These are phyloP conservation scores for Lypha dubia DNA, from an alignment of 2,888 invertebrate genomes.

Conservation along the genomic window DNA sequence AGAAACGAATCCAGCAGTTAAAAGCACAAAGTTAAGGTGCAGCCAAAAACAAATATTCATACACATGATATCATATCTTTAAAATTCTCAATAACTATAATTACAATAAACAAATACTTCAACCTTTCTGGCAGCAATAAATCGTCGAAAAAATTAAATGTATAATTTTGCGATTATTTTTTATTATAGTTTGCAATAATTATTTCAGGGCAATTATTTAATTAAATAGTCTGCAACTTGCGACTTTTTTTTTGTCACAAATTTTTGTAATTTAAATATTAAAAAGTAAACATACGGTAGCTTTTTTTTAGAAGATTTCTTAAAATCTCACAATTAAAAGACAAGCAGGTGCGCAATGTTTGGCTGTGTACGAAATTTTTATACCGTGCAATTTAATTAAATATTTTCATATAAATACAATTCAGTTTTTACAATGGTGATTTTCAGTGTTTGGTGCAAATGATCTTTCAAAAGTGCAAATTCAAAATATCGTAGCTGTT, in stretches of 20 bases:
- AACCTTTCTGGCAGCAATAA: not conserved
- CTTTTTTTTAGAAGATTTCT: not conserved
- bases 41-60: not conserved
- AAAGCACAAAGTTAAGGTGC: constrained; percentile 8
- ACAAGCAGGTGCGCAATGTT: not conserved
- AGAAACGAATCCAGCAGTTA: not conserved
- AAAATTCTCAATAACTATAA: constrained; percentile 26
- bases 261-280: constrained; percentile 19
- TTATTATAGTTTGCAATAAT: constrained; percentile 25
- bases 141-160: constrained; percentile 6
- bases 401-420: too few species aligned
- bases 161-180: not conserved
- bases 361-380: not conserved
- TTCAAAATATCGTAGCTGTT: too few species aligned
- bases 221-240: constrained; percentile 4
- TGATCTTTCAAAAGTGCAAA: too few species aligned
- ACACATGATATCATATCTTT: not conserved
- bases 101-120: constrained; percentile 24
- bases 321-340: not conserved
- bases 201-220: constrained; percentile 15
- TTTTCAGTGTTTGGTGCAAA: too few species aligned
- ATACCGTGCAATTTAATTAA: too few species aligned
- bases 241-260: not conserved
- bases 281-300: not conserved
- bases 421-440: too few species aligned